A percentile compares a stretch with the other conserved stretches of the same genome.
phyloP scores from a whole-genome alignment of 2,797 vertebrate genomes.

The Pempheris klunzingeri region DNA sequence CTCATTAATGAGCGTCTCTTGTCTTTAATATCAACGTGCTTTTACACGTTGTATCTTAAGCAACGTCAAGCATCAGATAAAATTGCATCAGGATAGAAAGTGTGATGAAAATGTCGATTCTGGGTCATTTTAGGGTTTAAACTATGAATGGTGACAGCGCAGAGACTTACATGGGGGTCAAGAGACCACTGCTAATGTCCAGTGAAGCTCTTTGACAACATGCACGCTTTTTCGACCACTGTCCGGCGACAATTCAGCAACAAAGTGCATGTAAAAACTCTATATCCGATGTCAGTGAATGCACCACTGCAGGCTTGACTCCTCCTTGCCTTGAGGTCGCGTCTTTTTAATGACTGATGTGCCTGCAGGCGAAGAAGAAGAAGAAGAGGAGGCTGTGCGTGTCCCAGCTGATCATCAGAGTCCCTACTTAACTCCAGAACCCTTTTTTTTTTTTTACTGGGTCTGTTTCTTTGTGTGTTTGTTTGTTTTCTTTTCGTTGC shows the following conservation, averaged over 20 bases:
- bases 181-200: too few species aligned
- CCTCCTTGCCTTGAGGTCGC: conserved; percentile 53
- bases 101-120: too few species aligned
- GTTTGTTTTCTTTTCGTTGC: background rate
- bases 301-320: conserved; percentile 42
- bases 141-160: too few species aligned
- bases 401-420: conserved; percentile 3
- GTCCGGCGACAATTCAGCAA: background rate
- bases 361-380: conserved; percentile 4
- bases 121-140: too few species aligned
- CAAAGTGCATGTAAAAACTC: fast-evolving
- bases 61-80: too few species aligned
- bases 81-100: too few species aligned
- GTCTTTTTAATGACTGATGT: conserved; percentile 43
- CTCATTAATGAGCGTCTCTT: background rate
- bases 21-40: background rate
- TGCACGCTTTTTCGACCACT: background rate
- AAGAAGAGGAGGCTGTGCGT: conserved; percentile 6
- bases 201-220: background rate
- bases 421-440: background rate
- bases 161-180: too few species aligned
- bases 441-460: background rate
- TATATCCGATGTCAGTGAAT: background rate
- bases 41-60: background rate
- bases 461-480: background rate